Percentiles rank a stretch among this genome's conserved stretches.
phyloP scores from a whole-genome alignment of 2,113 vertebrate genomes.

The Vanacampus margaritifer region DNA sequence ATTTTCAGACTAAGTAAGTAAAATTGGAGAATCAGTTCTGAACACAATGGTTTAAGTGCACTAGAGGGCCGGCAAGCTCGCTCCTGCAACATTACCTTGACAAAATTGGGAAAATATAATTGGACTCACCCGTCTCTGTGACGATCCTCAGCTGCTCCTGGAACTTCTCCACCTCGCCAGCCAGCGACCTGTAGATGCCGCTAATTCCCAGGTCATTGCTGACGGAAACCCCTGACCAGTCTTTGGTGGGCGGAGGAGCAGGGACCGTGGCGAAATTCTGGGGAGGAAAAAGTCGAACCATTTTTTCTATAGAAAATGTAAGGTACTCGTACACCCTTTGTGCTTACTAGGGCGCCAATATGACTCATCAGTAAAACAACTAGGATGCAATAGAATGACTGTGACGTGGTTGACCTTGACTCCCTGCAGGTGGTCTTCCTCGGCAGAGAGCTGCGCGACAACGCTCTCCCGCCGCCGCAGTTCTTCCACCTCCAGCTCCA shows the following conservation, averaged over 20 bases:
- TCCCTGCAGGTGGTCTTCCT: conserved; percentile 52
- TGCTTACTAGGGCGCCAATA: neutral
- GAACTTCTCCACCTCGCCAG: conserved; percentile 52
- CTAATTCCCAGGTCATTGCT: conserved; percentile 51
- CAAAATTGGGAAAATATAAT: no score
- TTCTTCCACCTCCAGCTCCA: conserved; percentile 64
- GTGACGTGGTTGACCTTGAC: conserved; percentile 48
- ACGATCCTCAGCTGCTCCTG: conserved; percentile 49
- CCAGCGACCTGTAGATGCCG: conserved; percentile 55
- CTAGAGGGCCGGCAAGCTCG: no score
- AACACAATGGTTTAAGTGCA: no score
- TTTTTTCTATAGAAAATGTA: neutral
- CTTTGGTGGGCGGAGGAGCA: conserved; percentile 37
- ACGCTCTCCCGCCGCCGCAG: conserved; percentile 44
- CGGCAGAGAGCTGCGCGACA: conserved; percentile 48
- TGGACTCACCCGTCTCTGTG: conserved; percentile 44
- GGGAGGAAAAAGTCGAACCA: neutral
- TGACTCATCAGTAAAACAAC: no score
- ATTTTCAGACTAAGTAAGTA: no score
- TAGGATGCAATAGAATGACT: no score
- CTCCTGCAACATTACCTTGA: no score
- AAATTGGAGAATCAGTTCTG: no score
- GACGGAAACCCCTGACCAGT: conserved; percentile 60
- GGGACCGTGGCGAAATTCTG: conserved; percentile 49
- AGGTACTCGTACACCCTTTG: neutral